Conservation (phyloP, 2,888 invertebrate genomes). For the Beris morrisii region DNA sequence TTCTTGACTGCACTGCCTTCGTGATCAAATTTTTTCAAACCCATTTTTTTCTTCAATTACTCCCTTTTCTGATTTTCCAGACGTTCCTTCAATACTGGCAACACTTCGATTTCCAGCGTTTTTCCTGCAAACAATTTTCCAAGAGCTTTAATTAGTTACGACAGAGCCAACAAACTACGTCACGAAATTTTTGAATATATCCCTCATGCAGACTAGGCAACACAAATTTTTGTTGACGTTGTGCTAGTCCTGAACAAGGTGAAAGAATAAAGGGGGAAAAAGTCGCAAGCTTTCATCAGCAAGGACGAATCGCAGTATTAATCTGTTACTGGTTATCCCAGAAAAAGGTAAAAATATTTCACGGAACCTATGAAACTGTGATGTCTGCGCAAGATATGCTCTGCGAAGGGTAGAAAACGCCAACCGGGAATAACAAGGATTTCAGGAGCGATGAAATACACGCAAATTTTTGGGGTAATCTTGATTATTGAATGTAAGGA, state of each 20-base stretch:
- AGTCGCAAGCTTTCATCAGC: slow-evolving; percentile 3
- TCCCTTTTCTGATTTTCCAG: no score
- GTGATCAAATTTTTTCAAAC: no score
- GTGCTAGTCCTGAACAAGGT: neutral
- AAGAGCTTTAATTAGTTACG: neutral
- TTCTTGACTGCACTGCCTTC: no score
- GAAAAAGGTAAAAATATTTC: neutral
- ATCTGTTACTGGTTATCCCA: neutral
- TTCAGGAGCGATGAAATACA: no score
- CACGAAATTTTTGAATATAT: neutral
- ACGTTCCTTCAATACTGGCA: neutral
- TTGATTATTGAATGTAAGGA: no score
- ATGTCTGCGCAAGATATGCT: no score
- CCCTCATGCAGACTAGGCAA: slow-evolving; percentile 15
- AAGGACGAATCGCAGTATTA: neutral
- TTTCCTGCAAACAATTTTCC: neutral
- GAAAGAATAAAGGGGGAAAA: neutral
- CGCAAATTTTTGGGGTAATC: no score
- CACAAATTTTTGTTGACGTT: slow-evolving; percentile 14
- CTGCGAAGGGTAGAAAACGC: no score
- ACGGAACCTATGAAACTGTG: no score
- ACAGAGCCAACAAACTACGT: slow-evolving; percentile 9
- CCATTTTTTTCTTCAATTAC: no score
- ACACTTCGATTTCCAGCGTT: neutral
- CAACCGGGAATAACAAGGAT: no score